These are phyloP conservation scores for Heteromurus nitidus DNA, from an alignment of 2,888 invertebrate species.

Conservation along the genomic window DNA sequence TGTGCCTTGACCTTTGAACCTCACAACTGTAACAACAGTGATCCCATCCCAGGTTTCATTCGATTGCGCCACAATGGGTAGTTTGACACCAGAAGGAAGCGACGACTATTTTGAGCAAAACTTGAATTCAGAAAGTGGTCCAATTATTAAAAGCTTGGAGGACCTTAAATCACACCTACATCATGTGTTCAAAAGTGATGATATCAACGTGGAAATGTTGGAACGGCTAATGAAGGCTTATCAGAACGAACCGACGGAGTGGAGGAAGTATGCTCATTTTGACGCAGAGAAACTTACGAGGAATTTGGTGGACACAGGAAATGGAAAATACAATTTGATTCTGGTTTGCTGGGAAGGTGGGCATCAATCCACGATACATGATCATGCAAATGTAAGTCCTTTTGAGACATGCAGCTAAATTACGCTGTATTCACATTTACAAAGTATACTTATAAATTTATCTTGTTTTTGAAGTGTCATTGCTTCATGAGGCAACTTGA, in stretches of 20 bases:
- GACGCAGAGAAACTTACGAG: slow-evolving; percentile 87
- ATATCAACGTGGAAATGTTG: slow-evolving; percentile 93
- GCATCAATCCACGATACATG: slow-evolving; percentile 95
- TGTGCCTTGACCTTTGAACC: no score
- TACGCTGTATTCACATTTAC: neutral
- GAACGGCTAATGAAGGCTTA: slow-evolving; percentile 86
- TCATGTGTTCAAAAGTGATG: slow-evolving; percentile 84
- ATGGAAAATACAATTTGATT: slow-evolving; percentile 98
- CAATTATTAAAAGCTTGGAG: slow-evolving; percentile 67
- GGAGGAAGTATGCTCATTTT: slow-evolving; percentile 85
- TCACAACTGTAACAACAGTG: no score
- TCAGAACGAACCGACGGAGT: slow-evolving; percentile 90
- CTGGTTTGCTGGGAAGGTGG: slow-evolving; percentile 97
- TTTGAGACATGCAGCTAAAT: neutral
- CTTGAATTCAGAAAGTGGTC: neutral
- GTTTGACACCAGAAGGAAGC: neutral
- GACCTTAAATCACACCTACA: slow-evolving; percentile 80
- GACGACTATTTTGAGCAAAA: neutral
- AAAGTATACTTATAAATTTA: no score
- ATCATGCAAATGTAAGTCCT: slow-evolving; percentile 91
- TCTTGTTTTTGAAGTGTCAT: slow-evolving; percentile 81
- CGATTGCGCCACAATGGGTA: slow-evolving; percentile 14
- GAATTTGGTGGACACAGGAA: slow-evolving; percentile 96
- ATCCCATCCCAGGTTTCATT: no score
- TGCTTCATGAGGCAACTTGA: slow-evolving; percentile 97